Percentiles rank a stretch among this genome's conserved stretches.
Evolutionary conservation across 53 echinoderm and acorn worm species (phyloP).

Genomic region (Echinarachnius parma): DNA sequence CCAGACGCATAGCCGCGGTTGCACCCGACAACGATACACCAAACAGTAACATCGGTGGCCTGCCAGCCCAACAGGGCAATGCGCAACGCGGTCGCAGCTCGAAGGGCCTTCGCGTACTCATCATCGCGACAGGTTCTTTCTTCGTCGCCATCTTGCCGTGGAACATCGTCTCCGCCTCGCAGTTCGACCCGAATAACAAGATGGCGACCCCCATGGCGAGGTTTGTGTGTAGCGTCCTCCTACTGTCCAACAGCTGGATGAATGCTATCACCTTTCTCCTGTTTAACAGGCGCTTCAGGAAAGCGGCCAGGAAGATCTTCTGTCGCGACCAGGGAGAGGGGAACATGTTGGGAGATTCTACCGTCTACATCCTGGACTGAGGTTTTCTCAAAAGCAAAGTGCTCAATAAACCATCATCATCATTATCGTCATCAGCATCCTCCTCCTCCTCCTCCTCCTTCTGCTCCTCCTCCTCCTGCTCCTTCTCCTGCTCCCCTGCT

Average conservation of each 20-base stretch:
- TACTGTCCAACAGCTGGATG: conserved; percentile 26
- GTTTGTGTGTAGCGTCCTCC: conserved; percentile 7
- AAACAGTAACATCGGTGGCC: not conserved
- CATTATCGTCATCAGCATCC: too few relatives aligned
- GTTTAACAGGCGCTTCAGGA: conserved; percentile 15
- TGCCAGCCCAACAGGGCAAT: not conserved
- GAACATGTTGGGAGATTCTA: too few relatives aligned
- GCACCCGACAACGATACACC: not conserved
- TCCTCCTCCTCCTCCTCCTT: not conserved
- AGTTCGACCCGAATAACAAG: not conserved
- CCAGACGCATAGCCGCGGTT: not conserved
- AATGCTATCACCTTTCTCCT: conserved; percentile 9
- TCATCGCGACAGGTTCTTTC: conserved; percentile 13
- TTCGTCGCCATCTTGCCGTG: conserved; percentile 18
- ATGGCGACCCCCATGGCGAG: conserved; percentile 25
- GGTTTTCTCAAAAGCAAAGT: too few relatives aligned
- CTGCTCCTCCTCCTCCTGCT: not conserved
- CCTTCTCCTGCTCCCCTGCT: not conserved
- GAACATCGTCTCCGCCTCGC: conserved; percentile 19
- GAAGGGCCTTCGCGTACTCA: conserved; percentile 19
- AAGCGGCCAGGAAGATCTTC: conserved; percentile 3
- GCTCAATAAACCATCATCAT: too few relatives aligned
- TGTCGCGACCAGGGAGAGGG: not conserved
- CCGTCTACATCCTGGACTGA: too few relatives aligned
- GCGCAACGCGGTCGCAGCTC: not conserved